phyloP scores from a whole-genome alignment of 2,797 vertebrate species.

The Manis crassicaudata region DNA sequence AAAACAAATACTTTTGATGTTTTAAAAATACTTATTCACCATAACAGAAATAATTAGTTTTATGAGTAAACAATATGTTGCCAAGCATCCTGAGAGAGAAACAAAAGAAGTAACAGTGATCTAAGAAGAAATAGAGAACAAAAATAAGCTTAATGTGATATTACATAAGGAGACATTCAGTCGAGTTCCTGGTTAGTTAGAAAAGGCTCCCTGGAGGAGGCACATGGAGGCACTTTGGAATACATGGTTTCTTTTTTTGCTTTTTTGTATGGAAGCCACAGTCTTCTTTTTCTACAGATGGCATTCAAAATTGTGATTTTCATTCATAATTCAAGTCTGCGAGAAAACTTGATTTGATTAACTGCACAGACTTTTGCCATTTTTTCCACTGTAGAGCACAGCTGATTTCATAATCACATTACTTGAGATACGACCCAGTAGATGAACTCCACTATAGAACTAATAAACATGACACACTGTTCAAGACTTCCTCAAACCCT shows the following conservation, averaged over 20 bases:
- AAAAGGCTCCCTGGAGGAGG: not conserved
- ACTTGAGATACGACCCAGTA: not conserved
- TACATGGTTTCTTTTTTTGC: not conserved
- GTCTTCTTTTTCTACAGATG: not conserved
- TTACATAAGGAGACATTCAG: not conserved
- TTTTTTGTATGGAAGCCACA: not conserved
- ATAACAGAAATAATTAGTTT: slow-evolving; percentile 49
- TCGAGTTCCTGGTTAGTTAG: not conserved
- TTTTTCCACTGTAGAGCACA: not conserved
- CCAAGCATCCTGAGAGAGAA: slow-evolving; percentile 46
- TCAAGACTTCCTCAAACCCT: not conserved
- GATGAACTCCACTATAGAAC: not conserved
- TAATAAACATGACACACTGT: slow-evolving; percentile 2
- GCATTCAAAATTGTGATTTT: not conserved
- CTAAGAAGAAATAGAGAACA: slow-evolving; percentile 11
- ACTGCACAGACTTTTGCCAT: not conserved
- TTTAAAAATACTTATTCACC: slow-evolving; percentile 39
- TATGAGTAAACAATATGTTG: slow-evolving; percentile 42
- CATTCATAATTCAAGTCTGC: not conserved
- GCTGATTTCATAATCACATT: not conserved
- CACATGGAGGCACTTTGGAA: not conserved
- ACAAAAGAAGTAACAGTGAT: not conserved
- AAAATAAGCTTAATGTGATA: not conserved
- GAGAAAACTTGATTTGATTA: not conserved
- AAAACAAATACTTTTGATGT: slow-evolving; percentile 35